A percentile compares a stretch with the other conserved stretches of the same genome.
phyloP scores from a whole-genome alignment of 2,113 vertebrate genomes.

The Bufo bufo region DNA sequence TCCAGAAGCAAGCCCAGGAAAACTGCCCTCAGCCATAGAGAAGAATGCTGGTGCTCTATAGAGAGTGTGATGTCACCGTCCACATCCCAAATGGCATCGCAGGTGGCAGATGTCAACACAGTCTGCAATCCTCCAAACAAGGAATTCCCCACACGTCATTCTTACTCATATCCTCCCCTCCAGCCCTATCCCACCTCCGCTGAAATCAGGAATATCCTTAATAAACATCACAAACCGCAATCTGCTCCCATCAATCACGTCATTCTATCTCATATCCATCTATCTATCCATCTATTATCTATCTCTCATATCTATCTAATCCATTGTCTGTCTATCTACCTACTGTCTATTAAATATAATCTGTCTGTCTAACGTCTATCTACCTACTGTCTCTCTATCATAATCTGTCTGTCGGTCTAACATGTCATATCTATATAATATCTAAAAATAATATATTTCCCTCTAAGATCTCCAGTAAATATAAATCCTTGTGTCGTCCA shows the following conservation, averaged over 20 bases:
- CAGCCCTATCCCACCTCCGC: background rate
- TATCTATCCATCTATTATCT: no score
- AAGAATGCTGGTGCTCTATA: background rate
- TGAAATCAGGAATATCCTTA: background rate
- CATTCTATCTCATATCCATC: background rate
- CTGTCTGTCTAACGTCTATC: background rate
- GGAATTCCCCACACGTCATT: background rate
- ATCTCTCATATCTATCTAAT: no score
- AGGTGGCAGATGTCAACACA: background rate
- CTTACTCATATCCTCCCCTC: background rate
- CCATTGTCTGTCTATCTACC: no score
- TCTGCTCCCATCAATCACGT: background rate
- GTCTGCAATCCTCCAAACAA: background rate
- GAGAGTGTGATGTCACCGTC: background rate
- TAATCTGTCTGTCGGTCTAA: background rate
- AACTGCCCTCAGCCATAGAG: background rate
- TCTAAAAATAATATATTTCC: no score
- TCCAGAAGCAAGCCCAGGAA: conserved; percentile 4
- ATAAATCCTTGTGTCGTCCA: no score
- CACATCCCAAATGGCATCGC: background rate
- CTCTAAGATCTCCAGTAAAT: no score
- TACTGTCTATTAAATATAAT: background rate
- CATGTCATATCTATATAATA: no score
- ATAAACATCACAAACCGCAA: background rate
- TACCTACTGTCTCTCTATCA: background rate